Percentiles rank a stretch among this genome's conserved stretches.
Conservation (phyloP, 2,113 vertebrate genomes). For the Cynocephalus volans region DNA sequence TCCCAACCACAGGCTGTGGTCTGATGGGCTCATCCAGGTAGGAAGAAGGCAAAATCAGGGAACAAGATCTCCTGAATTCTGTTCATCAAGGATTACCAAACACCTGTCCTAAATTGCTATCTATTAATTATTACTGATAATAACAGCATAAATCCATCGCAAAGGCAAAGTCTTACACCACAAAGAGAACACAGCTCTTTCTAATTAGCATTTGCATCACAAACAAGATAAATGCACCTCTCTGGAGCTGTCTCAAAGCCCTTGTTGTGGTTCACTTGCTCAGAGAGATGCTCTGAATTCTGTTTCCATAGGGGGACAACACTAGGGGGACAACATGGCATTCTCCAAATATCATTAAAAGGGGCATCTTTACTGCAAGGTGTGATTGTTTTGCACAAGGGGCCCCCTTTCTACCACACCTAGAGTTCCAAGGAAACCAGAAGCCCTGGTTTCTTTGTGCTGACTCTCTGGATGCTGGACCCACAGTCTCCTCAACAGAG, state of each 20-base stretch:
- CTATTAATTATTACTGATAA: conserved; percentile 67
- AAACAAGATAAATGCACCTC: conserved; percentile 54
- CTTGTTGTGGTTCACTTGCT: conserved; percentile 44
- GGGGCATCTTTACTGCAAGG: background rate
- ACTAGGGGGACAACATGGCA: background rate
- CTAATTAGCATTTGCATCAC: conserved; percentile 45
- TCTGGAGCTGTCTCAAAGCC: conserved; percentile 30
- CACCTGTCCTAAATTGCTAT: conserved; percentile 47
- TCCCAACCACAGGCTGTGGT: background rate
- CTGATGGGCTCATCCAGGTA: background rate
- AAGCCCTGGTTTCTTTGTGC: background rate
- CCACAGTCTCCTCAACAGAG: background rate
- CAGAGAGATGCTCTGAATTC: background rate
- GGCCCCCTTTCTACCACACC: background rate
- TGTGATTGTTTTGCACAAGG: background rate
- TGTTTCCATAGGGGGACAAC: background rate
- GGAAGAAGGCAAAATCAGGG: conserved; percentile 18
- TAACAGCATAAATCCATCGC: background rate
- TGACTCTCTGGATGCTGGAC: background rate
- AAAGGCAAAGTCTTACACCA: conserved; percentile 63
- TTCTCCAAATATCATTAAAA: background rate
- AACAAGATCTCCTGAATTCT: background rate
- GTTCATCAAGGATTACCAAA: conserved; percentile 32
- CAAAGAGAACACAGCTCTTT: conserved; percentile 59
- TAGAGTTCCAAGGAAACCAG: background rate